A percentile compares a stretch with the other conserved stretches of the same genome.
Evolutionary conservation across 2,888 invertebrate species (phyloP).

Genomic region (Acanthoscelides obtectus): DNA sequence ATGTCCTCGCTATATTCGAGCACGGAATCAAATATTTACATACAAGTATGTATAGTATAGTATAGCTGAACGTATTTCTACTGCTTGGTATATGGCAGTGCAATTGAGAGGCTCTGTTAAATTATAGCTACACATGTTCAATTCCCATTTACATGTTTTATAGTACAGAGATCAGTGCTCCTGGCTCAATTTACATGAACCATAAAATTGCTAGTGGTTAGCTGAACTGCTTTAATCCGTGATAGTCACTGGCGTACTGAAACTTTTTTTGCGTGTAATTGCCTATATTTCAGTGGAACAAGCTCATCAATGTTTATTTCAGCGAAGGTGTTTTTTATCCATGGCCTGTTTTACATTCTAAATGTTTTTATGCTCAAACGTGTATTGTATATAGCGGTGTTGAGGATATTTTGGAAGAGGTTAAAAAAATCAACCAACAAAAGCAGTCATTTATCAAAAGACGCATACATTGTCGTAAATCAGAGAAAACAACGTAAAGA

Average conservation of each 20-base stretch:
- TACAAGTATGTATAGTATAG: background rate
- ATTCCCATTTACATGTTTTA: background rate
- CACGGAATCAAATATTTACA: background rate
- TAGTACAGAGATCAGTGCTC: background rate
- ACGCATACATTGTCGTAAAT: too few species aligned
- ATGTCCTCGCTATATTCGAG: too few species aligned
- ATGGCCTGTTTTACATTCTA: too few species aligned
- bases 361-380: too few species aligned
- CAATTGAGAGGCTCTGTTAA: background rate
- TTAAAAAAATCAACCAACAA: too few species aligned
- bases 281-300: too few species aligned
- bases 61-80: background rate
- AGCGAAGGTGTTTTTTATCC: too few species aligned
- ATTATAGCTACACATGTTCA: background rate
- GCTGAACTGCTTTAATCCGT: background rate
- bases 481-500: too few species aligned
- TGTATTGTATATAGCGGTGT: too few species aligned
- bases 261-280: background rate
- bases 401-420: too few species aligned
- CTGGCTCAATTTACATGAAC: background rate
- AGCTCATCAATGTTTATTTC: too few species aligned
- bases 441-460: too few species aligned
- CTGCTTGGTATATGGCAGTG: background rate
- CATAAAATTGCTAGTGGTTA: background rate
- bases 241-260: background rate